A percentile compares a stretch with the other conserved stretches of the same genome.
These are phyloP conservation scores for Ictalurus punctatus DNA, from an alignment of 2,113 vertebrate genomes.

Conservation along the genomic window DNA sequence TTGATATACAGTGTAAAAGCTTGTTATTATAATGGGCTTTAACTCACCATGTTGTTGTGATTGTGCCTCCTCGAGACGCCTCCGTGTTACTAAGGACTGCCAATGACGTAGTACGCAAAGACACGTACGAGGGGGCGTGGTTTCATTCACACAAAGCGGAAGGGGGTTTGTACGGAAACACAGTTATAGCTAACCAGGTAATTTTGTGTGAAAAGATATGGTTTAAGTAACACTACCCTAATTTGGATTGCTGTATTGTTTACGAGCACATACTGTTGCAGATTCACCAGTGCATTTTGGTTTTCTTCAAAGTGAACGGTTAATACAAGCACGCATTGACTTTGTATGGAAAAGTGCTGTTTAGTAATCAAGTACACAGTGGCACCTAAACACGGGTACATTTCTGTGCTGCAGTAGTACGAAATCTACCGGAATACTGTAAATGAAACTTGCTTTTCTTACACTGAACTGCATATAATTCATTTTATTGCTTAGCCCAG, in stretches of 20 bases:
- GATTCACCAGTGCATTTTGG: not conserved
- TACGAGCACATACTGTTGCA: not conserved
- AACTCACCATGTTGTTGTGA: slow-evolving; percentile 82
- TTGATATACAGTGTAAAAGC: not conserved
- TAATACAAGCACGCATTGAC: not conserved
- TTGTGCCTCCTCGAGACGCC: slow-evolving; percentile 73
- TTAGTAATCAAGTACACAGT: not conserved
- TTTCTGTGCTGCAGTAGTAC: not conserved
- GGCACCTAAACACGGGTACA: not conserved
- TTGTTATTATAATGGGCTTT: slow-evolving; percentile 32
- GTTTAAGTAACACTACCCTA: not conserved
- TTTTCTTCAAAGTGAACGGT: not conserved
- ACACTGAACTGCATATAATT: not conserved
- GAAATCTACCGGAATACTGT: not conserved
- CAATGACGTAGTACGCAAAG: slow-evolving; percentile 62
- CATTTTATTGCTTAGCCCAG: not conserved
- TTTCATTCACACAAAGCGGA: not conserved
- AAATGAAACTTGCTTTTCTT: not conserved
- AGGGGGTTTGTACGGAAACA: not conserved
- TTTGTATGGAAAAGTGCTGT: not conserved
- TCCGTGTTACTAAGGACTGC: slow-evolving; percentile 72
- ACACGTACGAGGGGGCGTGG: slow-evolving; percentile 40
- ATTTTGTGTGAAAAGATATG: not conserved
- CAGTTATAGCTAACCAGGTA: not conserved
- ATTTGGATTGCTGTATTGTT: not conserved